phyloP scores from a whole-genome alignment of 2,888 invertebrate species.

The Eudemis profundana region DNA sequence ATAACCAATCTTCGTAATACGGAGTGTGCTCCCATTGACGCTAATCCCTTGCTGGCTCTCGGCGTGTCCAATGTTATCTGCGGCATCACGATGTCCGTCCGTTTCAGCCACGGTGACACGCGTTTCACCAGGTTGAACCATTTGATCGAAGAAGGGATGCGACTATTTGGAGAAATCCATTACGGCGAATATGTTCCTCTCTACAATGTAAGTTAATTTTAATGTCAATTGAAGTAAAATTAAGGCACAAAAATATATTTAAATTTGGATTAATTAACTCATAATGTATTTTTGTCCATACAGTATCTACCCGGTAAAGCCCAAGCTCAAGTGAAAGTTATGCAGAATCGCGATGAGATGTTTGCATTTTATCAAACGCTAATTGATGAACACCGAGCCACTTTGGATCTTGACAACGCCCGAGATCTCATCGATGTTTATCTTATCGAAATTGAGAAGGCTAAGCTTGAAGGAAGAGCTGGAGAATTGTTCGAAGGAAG shows the following conservation, averaged over 20 bases:
- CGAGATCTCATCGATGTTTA: slow-evolving; percentile 95
- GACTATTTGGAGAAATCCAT: slow-evolving; percentile 92
- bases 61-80: slow-evolving; percentile 96
- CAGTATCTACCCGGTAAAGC: slow-evolving; percentile 87
- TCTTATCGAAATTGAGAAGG: slow-evolving; percentile 93
- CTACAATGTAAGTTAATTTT: slow-evolving; percentile 82
- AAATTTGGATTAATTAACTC: background rate
- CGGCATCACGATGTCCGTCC: slow-evolving; percentile 94
- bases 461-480: slow-evolving; percentile 90
- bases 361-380: slow-evolving; percentile 93
- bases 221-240: background rate
- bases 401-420: slow-evolving; percentile 90
- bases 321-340: slow-evolving; percentile 86
- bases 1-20: slow-evolving; percentile 87
- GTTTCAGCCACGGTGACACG: slow-evolving; percentile 91
- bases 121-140: slow-evolving; percentile 92
- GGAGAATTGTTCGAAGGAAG: slow-evolving; percentile 92
- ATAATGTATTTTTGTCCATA: slow-evolving; percentile 47
- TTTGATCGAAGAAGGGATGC: slow-evolving; percentile 96
- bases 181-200: slow-evolving; percentile 94
- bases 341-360: slow-evolving; percentile 93
- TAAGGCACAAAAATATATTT: background rate
- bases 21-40: slow-evolving; percentile 89
- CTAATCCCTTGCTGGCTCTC: slow-evolving; percentile 91
- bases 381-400: slow-evolving; percentile 91